phyloP scores from a whole-genome alignment of 2,113 vertebrate genomes.

The Crotophaga sulcirostris region DNA sequence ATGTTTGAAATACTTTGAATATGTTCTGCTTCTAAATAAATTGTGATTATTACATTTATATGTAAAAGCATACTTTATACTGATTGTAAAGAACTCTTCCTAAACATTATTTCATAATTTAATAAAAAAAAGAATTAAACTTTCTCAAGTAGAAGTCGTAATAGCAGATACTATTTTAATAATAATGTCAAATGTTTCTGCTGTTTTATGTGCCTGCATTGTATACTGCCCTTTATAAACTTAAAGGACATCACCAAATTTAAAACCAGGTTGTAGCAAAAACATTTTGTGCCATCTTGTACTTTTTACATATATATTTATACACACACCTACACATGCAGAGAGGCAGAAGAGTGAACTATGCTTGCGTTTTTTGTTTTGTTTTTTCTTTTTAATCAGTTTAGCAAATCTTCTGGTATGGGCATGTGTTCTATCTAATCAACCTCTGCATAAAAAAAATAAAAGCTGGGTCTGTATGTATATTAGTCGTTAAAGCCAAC shows the following conservation, averaged over 20 bases:
- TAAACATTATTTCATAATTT: not conserved
- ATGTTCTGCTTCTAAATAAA: not conserved
- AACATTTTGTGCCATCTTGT: not conserved
- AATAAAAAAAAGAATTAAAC: not conserved
- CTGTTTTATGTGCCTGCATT: not conserved
- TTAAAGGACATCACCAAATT: not conserved
- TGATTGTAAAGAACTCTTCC: not conserved
- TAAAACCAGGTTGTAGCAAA: not conserved
- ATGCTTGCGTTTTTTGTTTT: not conserved
- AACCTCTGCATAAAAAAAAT: not conserved
- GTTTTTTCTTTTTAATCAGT: not conserved
- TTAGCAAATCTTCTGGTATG: not conserved
- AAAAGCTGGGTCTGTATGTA: not conserved
- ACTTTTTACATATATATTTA: not conserved
- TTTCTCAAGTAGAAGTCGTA: not conserved
- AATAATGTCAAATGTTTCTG: not conserved
- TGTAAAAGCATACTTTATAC: not conserved
- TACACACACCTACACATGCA: not conserved
- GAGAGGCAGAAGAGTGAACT: not conserved
- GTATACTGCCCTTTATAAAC: not conserved
- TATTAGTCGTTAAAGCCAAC: not conserved
- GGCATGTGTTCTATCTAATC: not conserved
- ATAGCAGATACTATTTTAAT: not conserved
- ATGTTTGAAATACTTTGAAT: not conserved
- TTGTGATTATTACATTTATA: not conserved